phyloP scores from a whole-genome alignment of 1,140 invertebrate genomes.

The Diorhabda carinulata region DNA sequence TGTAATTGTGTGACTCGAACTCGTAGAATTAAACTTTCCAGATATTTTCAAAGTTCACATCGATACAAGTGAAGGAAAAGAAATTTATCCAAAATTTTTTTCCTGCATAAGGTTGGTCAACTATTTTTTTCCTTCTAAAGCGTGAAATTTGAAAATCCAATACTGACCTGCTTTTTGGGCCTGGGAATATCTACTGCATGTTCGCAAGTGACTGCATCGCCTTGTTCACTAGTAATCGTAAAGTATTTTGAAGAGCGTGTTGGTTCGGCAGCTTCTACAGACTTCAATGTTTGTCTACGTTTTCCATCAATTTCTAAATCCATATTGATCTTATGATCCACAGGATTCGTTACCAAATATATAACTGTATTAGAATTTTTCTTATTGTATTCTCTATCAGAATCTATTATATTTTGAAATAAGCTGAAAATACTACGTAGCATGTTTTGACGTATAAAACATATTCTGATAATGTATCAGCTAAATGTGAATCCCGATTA shows the following conservation, averaged over 20 bases:
- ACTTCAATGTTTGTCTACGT: constrained; percentile 14
- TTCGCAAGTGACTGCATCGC: constrained; percentile 28
- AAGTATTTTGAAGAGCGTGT: constrained; percentile 16
- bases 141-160: not conserved
- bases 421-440: constrained; percentile 26
- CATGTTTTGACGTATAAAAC: constrained; percentile 7
- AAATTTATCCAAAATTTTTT: too few relatives aligned
- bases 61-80: too few relatives aligned
- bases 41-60: too few relatives aligned
- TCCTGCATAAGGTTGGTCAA: too few relatives aligned
- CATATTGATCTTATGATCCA: constrained; percentile 23
- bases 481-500: too few relatives aligned
- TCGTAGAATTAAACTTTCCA: too few relatives aligned
- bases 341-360: constrained; percentile 23
- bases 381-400: constrained; percentile 30
- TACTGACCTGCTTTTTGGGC: constrained; percentile 3
- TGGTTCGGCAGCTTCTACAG: constrained; percentile 13
- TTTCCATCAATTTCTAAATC: constrained; percentile 25
- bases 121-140: too few relatives aligned
- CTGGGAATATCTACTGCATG: constrained; percentile 20
- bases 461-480: too few relatives aligned
- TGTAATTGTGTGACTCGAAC: too few relatives aligned
- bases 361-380: constrained; percentile 31
- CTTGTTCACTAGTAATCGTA: constrained; percentile 27
- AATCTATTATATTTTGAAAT: constrained; percentile 30